Evolutionary conservation across 2,113 vertebrate species (phyloP).

Genomic region (Mus spicilegus): DNA sequence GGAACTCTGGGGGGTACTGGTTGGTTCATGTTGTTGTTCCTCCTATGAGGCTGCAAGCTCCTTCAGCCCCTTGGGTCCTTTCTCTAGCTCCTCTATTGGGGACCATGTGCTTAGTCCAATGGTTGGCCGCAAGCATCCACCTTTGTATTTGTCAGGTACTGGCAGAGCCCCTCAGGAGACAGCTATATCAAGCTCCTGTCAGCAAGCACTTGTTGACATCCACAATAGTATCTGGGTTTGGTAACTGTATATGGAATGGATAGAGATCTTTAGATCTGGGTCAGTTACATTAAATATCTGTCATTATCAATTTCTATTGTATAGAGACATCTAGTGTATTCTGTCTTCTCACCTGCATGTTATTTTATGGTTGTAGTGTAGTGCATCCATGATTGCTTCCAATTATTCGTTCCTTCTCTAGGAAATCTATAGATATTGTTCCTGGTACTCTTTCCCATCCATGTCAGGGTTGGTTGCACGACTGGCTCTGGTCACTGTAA

Average conservation of each 20-base stretch:
- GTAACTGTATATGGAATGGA: neutral
- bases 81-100: too few species aligned
- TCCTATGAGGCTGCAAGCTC: too few species aligned
- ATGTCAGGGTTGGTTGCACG: neutral
- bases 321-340: neutral
- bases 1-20: too few species aligned
- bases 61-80: too few species aligned
- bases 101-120: too few species aligned
- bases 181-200: too few species aligned
- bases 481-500: neutral
- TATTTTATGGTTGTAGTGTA: neutral
- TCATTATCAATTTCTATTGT: neutral
- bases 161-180: too few species aligned
- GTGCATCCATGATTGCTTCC: neutral
- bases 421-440: neutral
- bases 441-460: neutral
- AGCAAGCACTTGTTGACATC: too few species aligned
- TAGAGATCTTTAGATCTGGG: neutral
- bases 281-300: constrained; percentile 5
- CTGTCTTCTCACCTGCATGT: neutral
- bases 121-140: too few species aligned
- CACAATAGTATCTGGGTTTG: too few species aligned
- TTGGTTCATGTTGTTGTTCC: too few species aligned
- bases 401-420: neutral
- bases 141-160: too few species aligned